Evolutionary conservation across 2,797 vertebrate species (phyloP).

Genomic region (Pantherophis alleghaniensis): DNA sequence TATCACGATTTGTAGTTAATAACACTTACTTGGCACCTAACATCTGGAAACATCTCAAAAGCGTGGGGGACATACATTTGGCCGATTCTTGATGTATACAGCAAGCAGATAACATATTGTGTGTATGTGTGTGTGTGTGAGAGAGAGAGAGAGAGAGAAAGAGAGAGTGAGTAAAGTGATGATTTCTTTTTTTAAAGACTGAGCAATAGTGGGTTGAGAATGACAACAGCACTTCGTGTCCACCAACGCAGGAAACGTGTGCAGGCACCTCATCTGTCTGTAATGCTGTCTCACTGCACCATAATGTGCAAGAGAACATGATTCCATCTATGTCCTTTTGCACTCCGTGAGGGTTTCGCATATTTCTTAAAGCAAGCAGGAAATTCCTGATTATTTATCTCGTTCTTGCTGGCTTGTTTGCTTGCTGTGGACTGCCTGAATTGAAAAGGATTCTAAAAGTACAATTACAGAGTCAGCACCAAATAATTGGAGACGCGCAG

Average conservation of each 20-base stretch:
- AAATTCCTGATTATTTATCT: neutral
- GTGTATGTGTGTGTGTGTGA: conserved; percentile 12
- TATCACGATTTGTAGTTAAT: conserved; percentile 44
- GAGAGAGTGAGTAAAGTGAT: conserved; percentile 32
- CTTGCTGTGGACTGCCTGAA: neutral
- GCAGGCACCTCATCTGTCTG: conserved; percentile 30
- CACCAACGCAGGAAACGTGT: conserved; percentile 48
- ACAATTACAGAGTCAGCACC: neutral
- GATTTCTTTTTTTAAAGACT: conserved; percentile 63
- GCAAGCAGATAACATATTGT: conserved; percentile 61
- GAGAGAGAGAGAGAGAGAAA: neutral
- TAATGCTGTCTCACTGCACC: neutral
- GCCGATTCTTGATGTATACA: conserved; percentile 57
- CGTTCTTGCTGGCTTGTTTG: neutral
- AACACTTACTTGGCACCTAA: conserved; percentile 59
- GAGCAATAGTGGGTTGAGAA: conserved; percentile 44
- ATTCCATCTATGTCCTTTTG: neutral
- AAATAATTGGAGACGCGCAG: neutral
- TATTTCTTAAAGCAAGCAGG: neutral
- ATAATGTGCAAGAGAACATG: neutral
- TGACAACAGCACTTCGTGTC: conserved; percentile 43
- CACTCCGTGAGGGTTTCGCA: neutral
- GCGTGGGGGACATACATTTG: conserved; percentile 59
- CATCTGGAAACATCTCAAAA: conserved; percentile 57
- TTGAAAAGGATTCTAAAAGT: neutral